phyloP scores from a whole-genome alignment of 1,140 invertebrate genomes.

The Schmidtea mediterranea region DNA sequence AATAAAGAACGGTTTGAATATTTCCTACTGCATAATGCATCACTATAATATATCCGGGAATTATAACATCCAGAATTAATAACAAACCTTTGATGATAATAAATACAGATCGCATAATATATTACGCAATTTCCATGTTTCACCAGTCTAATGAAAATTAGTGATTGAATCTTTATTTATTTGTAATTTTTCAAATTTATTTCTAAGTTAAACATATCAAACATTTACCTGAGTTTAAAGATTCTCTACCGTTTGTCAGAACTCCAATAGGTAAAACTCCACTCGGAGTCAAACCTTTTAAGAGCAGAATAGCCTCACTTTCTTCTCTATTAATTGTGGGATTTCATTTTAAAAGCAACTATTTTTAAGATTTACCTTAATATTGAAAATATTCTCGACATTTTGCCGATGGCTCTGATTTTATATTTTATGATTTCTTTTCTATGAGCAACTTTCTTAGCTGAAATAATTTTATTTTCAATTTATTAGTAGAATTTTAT shows the following conservation, averaged over 20 bases:
- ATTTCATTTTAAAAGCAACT: neutral
- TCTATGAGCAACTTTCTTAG: constrained; percentile 45
- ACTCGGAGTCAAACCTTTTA: constrained; percentile 93
- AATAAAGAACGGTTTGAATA: too few relatives aligned
- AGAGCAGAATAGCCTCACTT: constrained; percentile 87
- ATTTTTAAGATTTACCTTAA: constrained; percentile 41
- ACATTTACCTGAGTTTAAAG: constrained; percentile 79
- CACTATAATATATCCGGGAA: too few relatives aligned
- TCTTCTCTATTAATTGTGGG: constrained; percentile 48
- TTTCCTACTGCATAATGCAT: too few relatives aligned
- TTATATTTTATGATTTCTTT: constrained; percentile 99
- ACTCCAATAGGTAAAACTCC: constrained; percentile 82
- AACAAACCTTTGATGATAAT: too few relatives aligned
- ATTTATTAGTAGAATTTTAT: neutral
- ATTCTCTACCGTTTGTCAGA: constrained; percentile 78
- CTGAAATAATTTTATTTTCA: neutral
- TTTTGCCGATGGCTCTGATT: constrained; percentile 96
- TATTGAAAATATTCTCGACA: constrained; percentile 95
- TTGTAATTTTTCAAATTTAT: too few relatives aligned
- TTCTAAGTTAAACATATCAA: too few relatives aligned
- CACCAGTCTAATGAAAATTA: too few relatives aligned
- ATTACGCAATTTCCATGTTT: too few relatives aligned
- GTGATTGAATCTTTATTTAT: too few relatives aligned
- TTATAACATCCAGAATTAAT: too few relatives aligned
- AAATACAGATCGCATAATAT: too few relatives aligned